Base-by-base conservation (phyloP, 2,797 vertebrate species). In the Macropodus opercularis region DNA sequence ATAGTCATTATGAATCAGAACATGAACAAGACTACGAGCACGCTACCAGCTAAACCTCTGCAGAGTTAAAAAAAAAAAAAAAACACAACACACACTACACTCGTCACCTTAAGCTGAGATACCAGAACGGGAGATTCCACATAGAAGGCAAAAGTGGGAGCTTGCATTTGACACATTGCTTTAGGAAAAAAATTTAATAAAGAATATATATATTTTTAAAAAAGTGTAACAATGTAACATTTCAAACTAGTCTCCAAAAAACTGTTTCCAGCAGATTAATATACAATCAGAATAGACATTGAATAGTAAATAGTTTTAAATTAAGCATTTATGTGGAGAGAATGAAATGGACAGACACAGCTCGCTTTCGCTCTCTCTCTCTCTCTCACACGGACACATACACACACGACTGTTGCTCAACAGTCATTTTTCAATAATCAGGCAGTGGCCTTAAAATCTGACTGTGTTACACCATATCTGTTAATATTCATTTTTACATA, bases 371-470 rank as follows among this genome's bases (percentile, higher is more conserved):
- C 3, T 62, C 39, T 29, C 21, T 41, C 27, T 21, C 34, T 52
- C 48, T 40, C 62, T 36, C 32, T 41, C 40, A 51, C 32, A 36
- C 58, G 27, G 12, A 71, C 60, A 56, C 52, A 53, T 47, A 49
- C 40, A 43, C 24, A 40, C 27, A 39, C 51, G n/a, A 52, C 50
- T 58, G 51, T 71, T 72, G 67, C 72, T 63, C 61, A 77, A 74
- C 48, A 39, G 39, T 22, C 12, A 6, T 44, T 69, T 62, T 46
- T 17, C 21, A 31, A 44, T 69, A 38, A 75, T 75, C 61, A 76
- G 56, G 12, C 60, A 44, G 34, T 54, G 53, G 68, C 70, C 65
- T 63, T 71, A 53, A 77, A 79, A 77, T 70, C 64, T 56, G 61
- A 77, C 58, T 63, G 55, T 34, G 34, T 53, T 63, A 55, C 42